Base-by-base conservation (phyloP, 1,140 invertebrate genomes). In the Musca vetustissima region DNA sequence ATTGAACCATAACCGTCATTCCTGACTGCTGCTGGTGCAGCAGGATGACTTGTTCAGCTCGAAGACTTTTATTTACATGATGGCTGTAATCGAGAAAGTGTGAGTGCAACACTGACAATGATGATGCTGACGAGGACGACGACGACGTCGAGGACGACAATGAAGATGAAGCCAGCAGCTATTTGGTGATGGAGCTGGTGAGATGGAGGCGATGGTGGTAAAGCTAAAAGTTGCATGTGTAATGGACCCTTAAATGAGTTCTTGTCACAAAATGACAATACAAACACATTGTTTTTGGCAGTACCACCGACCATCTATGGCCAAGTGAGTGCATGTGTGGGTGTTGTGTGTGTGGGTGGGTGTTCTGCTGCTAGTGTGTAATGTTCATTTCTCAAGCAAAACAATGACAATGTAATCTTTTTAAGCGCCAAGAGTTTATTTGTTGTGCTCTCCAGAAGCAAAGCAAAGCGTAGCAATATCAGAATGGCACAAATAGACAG, bases 161-260 rank as follows among this genome's bases (percentile, higher is more conserved):
- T n/a, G n/a, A n/a, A n/a, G n/a, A 8, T 21, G 28, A 11, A 36
- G 57, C 6, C 17, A 61, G 0, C 36, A 43, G 36, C 36, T 11
- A 43, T 43, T 43, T 43, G 36, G 36, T 43, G 36, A 6, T 7
- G 11, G 7, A 43, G 11, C 36, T 43, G 36, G 36, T 43, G 36
- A 43, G 36, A 43, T 36, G 57, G 36, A 43, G 57, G 17, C 36
- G 36, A 43, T 36, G 57, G 36, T 61, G 57, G 17, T 21, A 21
- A 61, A 61, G 15, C 57, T 61, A 61, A 61, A 61, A 36, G 57
- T 61, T 61, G 57, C 57, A 61, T 61, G 57, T 36, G 57, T 61
- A 61, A 61, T 61, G 57, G 57, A 61, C 28, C 57, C 57, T 61
- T 61, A 61, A 61, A 61, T 61, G 28, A 61, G 57, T 61, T 61